These are phyloP conservation scores for Ictidomys tridecemlineatus DNA, from an alignment of 2,113 vertebrate genomes.

Conservation along the genomic window DNA sequence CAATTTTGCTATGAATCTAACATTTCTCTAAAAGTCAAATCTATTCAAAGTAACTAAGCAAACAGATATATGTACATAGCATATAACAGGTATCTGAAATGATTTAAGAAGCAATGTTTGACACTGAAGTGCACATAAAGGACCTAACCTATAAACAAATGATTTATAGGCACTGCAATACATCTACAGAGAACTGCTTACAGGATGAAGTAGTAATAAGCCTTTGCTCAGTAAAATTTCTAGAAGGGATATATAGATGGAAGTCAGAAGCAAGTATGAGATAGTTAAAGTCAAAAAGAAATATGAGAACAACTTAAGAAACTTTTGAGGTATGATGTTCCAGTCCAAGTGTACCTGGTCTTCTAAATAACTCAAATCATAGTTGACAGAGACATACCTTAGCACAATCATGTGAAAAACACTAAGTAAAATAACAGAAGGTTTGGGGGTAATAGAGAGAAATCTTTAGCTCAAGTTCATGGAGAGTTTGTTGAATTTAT, in stretches of 20 bases:
- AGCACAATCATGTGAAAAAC: background rate
- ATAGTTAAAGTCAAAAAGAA: background rate
- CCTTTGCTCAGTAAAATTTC: background rate
- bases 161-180: background rate
- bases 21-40: conserved; percentile 13
- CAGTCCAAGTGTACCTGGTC: background rate
- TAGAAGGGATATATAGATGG: background rate
- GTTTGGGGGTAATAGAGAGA: background rate
- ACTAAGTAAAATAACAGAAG: background rate
- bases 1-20: background rate
- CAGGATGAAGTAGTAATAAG: background rate
- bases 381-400: background rate
- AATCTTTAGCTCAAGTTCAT: conserved; percentile 3
- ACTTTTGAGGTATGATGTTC: background rate
- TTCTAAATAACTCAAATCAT: background rate
- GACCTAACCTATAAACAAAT: background rate
- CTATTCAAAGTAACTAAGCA: background rate
- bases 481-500: background rate
- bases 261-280: background rate
- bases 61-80: background rate
- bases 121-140: background rate
- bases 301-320: background rate
- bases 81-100: background rate
- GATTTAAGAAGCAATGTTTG: background rate
- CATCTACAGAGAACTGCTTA: background rate